phyloP scores from a whole-genome alignment of 2,113 vertebrate genomes.

The Ramphastos sulfuratus region DNA sequence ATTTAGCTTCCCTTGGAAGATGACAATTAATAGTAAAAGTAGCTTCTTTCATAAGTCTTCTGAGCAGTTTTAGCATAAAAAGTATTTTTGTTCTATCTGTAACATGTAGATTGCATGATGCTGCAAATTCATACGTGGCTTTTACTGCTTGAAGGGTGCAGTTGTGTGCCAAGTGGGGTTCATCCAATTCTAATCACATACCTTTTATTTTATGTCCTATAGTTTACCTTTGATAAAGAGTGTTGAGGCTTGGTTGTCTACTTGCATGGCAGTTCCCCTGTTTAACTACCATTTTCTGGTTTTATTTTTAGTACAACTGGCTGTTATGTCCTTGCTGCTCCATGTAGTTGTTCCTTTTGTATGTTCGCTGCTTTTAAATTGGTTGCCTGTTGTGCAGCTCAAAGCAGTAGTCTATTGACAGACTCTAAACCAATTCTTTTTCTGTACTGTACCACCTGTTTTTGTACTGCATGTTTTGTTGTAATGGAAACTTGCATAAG shows the following conservation, averaged over 20 bases:
- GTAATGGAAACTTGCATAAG: background rate
- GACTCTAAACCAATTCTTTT: background rate
- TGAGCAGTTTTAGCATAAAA: background rate
- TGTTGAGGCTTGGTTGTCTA: background rate
- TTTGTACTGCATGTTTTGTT: background rate
- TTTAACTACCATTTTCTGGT: background rate
- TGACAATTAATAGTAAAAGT: background rate
- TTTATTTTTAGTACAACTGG: background rate
- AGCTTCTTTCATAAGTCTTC: background rate
- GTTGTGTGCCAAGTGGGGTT: background rate
- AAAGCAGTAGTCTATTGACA: background rate
- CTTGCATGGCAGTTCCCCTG: slow-evolving; percentile 5
- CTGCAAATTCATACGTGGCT: background rate
- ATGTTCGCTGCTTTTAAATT: background rate
- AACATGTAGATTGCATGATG: background rate
- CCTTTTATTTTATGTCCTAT: background rate
- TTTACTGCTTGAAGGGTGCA: background rate
- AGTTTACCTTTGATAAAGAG: background rate
- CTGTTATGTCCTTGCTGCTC: background rate
- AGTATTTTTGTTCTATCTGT: background rate
- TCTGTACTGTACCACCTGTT: background rate
- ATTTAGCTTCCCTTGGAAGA: background rate
- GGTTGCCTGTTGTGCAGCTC: background rate
- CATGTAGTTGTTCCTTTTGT: background rate
- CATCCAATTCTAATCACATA: background rate